These are phyloP conservation scores for Hemichromis elongatus DNA, from an alignment of 2,113 vertebrate species.

Conservation along the genomic window DNA sequence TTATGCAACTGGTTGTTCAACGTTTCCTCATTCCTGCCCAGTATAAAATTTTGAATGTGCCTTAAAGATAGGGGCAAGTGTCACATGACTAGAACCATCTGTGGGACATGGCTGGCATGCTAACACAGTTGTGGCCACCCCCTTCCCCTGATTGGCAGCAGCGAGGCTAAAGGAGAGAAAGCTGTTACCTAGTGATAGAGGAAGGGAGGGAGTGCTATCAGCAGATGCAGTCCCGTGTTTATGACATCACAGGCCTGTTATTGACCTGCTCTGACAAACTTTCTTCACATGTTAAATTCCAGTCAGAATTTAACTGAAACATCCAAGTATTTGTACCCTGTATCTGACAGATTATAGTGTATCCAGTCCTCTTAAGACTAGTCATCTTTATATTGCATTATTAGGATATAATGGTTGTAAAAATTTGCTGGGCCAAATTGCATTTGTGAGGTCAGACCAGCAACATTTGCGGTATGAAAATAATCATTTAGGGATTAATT, in stretches of 20 bases:
- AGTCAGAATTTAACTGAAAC: background rate
- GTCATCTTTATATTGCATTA: background rate
- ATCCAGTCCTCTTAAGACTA: background rate
- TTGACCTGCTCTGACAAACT: background rate
- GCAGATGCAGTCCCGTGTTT: background rate
- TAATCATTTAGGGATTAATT: background rate
- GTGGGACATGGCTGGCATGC: background rate
- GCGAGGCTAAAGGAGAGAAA: background rate
- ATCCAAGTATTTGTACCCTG: background rate
- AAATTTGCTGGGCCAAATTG: background rate
- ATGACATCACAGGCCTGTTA: background rate
- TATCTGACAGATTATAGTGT: background rate
- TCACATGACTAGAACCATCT: background rate
- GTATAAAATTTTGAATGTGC: background rate
- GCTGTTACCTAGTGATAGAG: conserved; percentile 53
- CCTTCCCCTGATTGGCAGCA: background rate
- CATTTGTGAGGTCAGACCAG: background rate
- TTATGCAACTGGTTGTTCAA: background rate
- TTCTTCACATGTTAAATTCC: background rate
- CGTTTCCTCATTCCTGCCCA: background rate
- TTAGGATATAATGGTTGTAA: background rate
- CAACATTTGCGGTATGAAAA: background rate
- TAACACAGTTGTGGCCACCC: background rate
- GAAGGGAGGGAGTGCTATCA: conserved; percentile 23
- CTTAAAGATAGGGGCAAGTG: background rate